These are phyloP conservation scores for Chlorops oryzae DNA, from an alignment of 1,140 invertebrate species.

Conservation along the genomic window DNA sequence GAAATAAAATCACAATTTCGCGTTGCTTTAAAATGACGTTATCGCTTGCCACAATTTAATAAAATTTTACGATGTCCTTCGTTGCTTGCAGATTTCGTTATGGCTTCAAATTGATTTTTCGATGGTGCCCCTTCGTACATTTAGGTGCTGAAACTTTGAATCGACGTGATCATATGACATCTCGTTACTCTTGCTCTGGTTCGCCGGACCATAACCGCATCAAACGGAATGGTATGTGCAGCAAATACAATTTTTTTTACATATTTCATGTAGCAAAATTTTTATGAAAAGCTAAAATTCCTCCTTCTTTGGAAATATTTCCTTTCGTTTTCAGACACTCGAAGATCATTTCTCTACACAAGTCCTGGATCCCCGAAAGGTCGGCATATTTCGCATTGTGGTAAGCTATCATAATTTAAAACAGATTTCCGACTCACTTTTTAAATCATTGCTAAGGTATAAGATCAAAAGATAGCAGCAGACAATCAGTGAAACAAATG, in stretches of 20 bases:
- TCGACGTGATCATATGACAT: slow-evolving; percentile 61
- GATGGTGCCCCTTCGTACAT: slow-evolving; percentile 69
- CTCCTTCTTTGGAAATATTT: too few species aligned
- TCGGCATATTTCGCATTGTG: slow-evolving; percentile 36
- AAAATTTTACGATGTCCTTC: neutral
- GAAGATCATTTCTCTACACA: too few species aligned
- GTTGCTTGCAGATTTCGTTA: slow-evolving; percentile 66
- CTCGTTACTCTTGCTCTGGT: slow-evolving; percentile 63
- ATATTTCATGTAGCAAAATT: too few species aligned
- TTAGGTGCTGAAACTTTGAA: slow-evolving; percentile 60
- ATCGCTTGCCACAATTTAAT: neutral
- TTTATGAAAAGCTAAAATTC: too few species aligned
- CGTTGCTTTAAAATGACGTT: neutral
- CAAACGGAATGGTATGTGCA: slow-evolving; percentile 62
- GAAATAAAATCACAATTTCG: too few species aligned
- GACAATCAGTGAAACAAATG: too few species aligned
- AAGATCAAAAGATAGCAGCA: too few species aligned
- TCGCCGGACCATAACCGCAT: slow-evolving; percentile 66
- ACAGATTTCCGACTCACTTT: too few species aligned
- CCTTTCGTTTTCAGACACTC: too few species aligned
- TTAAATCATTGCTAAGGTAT: too few species aligned
- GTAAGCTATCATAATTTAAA: slow-evolving; percentile 15
- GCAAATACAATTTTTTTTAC: too few species aligned
- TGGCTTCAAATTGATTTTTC: slow-evolving; percentile 82
- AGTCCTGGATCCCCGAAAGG: too few species aligned